These are phyloP conservation scores for Oreochromis grahami DNA, from an alignment of 2,797 vertebrate species.

Conservation along the genomic window DNA sequence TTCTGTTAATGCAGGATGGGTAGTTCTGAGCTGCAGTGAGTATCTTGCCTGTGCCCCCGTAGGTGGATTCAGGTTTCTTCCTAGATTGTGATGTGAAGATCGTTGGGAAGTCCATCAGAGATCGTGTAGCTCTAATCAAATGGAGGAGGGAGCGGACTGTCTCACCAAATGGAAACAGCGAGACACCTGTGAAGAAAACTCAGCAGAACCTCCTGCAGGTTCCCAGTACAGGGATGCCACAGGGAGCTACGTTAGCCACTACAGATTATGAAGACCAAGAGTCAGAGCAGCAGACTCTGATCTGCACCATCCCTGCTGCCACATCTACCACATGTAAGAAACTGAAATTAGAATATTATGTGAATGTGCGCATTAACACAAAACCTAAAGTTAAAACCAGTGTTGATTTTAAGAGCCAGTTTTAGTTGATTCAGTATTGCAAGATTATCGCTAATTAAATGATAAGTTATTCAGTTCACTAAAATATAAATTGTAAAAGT, in stretches of 20 bases:
- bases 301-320: slow-evolving; percentile 77
- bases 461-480: background rate
- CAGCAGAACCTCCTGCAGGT: slow-evolving; percentile 79
- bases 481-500: background rate
- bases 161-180: slow-evolving; percentile 44
- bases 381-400: background rate
- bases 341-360: background rate
- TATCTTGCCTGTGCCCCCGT: slow-evolving; percentile 19
- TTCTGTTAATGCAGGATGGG: background rate
- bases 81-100: slow-evolving; percentile 95
- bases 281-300: slow-evolving; percentile 78
- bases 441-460: background rate
- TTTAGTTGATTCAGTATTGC: background rate
- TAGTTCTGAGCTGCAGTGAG: background rate
- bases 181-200: slow-evolving; percentile 58
- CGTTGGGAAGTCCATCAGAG: slow-evolving; percentile 93
- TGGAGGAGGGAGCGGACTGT: slow-evolving; percentile 88
- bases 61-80: slow-evolving; percentile 97
- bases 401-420: background rate
- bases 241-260: slow-evolving; percentile 52
- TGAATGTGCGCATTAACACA: background rate
- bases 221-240: slow-evolving; percentile 75
- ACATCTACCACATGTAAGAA: slow-evolving; percentile 85
- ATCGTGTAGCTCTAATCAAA: slow-evolving; percentile 92
- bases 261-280: slow-evolving; percentile 84